Evolutionary conservation across 2,113 vertebrate genomes (phyloP).

Genomic region (Actenoides lindsayi): DNA sequence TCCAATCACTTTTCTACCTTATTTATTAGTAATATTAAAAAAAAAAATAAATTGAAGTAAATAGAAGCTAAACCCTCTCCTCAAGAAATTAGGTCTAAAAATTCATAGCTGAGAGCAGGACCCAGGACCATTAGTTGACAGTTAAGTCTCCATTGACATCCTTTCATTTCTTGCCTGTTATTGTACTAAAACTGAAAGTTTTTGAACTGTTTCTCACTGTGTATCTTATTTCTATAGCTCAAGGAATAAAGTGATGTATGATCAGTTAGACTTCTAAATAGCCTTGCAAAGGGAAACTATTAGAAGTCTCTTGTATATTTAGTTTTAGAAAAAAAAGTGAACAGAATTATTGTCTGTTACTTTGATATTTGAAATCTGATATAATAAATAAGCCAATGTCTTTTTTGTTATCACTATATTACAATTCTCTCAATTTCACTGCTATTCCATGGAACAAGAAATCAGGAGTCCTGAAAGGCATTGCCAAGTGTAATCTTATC

Average conservation of each 20-base stretch:
- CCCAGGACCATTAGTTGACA: neutral
- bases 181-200: neutral
- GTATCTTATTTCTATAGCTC: neutral
- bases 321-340: neutral
- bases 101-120: neutral
- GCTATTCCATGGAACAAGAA: neutral
- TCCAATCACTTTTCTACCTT: neutral
- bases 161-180: neutral
- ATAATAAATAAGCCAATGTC: neutral
- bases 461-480: neutral
- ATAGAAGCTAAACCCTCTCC: neutral
- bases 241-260: neutral
- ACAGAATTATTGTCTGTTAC: neutral
- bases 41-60: neutral
- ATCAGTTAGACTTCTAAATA: neutral
- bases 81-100: neutral
- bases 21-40: neutral
- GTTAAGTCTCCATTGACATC: neutral
- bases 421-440: neutral
- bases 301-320: neutral
- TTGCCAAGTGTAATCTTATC: neutral
- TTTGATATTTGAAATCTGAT: neutral
- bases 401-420: neutral
- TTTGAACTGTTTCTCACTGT: neutral
- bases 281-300: neutral